Evolutionary conservation across 2,888 invertebrate genomes (phyloP), one percentile per base, ranked within the genome.

Genomic region (Temnothorax unifasciatus): DNA sequence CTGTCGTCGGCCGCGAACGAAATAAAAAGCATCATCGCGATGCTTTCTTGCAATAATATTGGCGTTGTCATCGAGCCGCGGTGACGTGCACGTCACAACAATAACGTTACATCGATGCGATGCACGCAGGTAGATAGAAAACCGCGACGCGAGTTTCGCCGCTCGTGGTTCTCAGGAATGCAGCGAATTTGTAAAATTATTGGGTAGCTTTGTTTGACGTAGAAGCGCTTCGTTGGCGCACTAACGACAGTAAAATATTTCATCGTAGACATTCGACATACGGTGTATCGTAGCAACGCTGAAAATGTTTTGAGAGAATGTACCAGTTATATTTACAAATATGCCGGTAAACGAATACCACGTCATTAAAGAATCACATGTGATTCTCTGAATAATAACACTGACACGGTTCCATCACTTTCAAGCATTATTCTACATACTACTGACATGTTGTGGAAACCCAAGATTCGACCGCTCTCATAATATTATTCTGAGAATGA

Each of bases 141-240:
- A 81, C 79, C 25, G 18, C 34, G 47, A 59, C 21, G 21, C 18
- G 47, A 59, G 59, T 59, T 73, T 1, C 38, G 25, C 2, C 47
- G 13, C 18, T 47, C 21, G 59, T 71, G 71, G 73, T 59, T 71
- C 47, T 81, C 59, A n/a, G 79, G 74, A 73, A 73, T 81, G 79
- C 9, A n/a, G 74, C 74, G 18, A 73, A 81, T 73, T 81, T 73
- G 34, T 71, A 73, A 79, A 71, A 50, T 73, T 73, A 81, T 81
- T 44, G 74, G 47, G 13, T 59, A 50, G 47, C 18, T 47, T 68
- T 44, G 44, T 44, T 66, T 29, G 66, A 68, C 25, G 29, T 13
- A 34, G 41, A 18, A 50, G 18, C 44, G 47, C 25, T 79, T 79
- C 59, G 73, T 59, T 71, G 29, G 8, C 34, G 13, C 25, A 44